These are phyloP conservation scores for Ammodytes dubius DNA, from an alignment of 2,113 vertebrate genomes.

Conservation along the genomic window DNA sequence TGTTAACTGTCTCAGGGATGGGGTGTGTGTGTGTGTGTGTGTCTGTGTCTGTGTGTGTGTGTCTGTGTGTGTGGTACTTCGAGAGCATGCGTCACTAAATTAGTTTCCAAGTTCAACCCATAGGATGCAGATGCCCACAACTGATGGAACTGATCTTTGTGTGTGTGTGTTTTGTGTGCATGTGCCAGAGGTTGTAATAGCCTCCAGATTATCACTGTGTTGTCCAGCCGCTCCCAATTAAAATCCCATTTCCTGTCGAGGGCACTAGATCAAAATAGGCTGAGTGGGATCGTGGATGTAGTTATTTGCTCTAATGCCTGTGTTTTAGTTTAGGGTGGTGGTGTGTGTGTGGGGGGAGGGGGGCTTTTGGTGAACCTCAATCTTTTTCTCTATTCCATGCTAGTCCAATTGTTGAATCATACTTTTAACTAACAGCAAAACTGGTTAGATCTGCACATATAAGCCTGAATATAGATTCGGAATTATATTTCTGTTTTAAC, in stretches of 20 bases:
- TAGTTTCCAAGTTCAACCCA: constrained; percentile 60
- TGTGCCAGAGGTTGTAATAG: constrained; percentile 68
- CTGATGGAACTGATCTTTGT: constrained; percentile 52
- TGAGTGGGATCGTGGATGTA: constrained; percentile 38
- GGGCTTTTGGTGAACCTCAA: not conserved
- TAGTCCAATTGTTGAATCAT: not conserved
- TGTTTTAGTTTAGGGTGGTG: constrained; percentile 20
- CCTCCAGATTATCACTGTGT: constrained; percentile 73
- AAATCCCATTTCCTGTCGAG: constrained; percentile 79
- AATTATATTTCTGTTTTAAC: not conserved
- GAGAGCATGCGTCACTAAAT: constrained; percentile 52
- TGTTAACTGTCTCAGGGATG: constrained; percentile 59
- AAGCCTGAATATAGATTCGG: not conserved
- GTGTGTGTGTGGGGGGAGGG: not conserved
- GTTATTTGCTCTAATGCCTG: constrained; percentile 17
- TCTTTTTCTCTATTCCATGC: not conserved
- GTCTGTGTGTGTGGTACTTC: not conserved
- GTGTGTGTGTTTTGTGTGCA: constrained; percentile 17
- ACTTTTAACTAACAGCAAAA: not conserved
- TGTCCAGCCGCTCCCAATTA: constrained; percentile 80
- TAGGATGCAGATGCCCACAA: constrained; percentile 59
- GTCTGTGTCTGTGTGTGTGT: constrained; percentile 26
- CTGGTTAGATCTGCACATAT: not conserved
- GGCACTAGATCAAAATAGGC: constrained; percentile 55
- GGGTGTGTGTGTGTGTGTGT: constrained; percentile 17